Conservation (phyloP, 2,113 vertebrate species). For the Vombatus ursinus region DNA sequence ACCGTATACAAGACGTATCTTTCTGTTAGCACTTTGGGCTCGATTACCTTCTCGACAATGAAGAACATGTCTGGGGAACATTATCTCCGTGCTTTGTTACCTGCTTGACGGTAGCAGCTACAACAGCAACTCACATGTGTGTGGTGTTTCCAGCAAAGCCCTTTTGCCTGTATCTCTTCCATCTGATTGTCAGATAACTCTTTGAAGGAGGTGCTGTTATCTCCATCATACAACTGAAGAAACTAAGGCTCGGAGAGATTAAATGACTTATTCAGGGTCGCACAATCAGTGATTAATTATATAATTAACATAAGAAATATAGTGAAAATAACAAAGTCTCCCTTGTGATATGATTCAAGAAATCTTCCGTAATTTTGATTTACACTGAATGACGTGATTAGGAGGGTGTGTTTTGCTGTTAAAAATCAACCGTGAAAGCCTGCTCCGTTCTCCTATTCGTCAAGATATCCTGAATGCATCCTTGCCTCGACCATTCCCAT, state of each 20-base stretch:
- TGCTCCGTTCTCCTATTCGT: neutral
- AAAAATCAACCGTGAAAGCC: neutral
- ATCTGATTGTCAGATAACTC: neutral
- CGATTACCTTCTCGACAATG: neutral
- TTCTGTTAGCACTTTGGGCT: neutral
- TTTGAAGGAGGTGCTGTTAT: neutral
- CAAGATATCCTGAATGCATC: neutral
- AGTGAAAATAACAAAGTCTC: neutral
- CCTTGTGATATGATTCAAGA: neutral
- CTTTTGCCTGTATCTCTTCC: neutral
- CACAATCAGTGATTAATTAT: neutral
- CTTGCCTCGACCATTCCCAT: neutral
- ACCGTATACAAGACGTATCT: neutral
- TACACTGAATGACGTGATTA: neutral
- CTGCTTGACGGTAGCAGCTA: neutral
- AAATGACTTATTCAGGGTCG: conserved; percentile 12
- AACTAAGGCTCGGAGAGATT: neutral
- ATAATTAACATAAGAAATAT: neutral
- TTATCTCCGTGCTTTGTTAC: neutral
- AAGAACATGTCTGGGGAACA: neutral
- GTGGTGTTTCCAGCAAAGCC: neutral
- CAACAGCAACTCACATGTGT: neutral
- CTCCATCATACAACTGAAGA: neutral
- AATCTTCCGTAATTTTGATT: neutral
- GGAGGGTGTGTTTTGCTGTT: neutral